Conservation (phyloP, 2,888 invertebrate genomes). For the Phyllotreta cruciferae region DNA sequence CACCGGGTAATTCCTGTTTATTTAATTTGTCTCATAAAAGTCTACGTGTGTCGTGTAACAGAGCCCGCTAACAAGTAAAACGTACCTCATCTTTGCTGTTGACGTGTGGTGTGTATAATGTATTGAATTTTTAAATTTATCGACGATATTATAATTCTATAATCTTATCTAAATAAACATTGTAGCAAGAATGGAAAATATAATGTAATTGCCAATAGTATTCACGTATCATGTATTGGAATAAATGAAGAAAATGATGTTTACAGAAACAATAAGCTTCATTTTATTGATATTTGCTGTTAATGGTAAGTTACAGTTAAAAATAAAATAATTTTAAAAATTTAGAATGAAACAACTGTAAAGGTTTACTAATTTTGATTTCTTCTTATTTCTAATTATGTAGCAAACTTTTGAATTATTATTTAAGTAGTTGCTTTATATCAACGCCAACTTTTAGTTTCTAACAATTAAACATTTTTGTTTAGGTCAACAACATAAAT, state of each 20-base stretch:
- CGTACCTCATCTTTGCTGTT: slow-evolving; percentile 13
- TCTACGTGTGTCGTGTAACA: slow-evolving; percentile 9
- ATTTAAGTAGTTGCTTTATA: neutral
- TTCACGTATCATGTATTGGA: slow-evolving; percentile 36
- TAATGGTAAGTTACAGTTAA: slow-evolving; percentile 19
- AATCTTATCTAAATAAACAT: slow-evolving; percentile 44
- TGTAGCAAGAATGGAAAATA: slow-evolving; percentile 27
- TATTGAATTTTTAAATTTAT: slow-evolving; percentile 16
- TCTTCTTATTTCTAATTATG: slow-evolving; percentile 17
- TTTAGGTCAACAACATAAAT: slow-evolving; percentile 41
- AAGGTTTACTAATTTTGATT: neutral
- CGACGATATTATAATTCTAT: slow-evolving; percentile 28
- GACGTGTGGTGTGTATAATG: slow-evolving; percentile 9
- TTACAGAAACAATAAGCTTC: slow-evolving; percentile 23
- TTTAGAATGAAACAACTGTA: neutral
- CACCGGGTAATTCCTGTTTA: slow-evolving; percentile 47
- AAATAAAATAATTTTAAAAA: neutral
- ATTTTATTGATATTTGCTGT: slow-evolving; percentile 24
- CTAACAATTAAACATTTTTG: slow-evolving; percentile 23
- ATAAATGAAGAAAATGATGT: slow-evolving; percentile 43
- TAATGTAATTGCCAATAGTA: slow-evolving; percentile 16
- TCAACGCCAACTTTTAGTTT: neutral
- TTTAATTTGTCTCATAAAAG: slow-evolving; percentile 44
- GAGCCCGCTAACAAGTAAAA: neutral
- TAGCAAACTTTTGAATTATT: slow-evolving; percentile 8